Percentiles rank a stretch among this genome's conserved stretches.
Evolutionary conservation across 2,888 invertebrate species (phyloP).

Genomic region (Gortyna flavago): DNA sequence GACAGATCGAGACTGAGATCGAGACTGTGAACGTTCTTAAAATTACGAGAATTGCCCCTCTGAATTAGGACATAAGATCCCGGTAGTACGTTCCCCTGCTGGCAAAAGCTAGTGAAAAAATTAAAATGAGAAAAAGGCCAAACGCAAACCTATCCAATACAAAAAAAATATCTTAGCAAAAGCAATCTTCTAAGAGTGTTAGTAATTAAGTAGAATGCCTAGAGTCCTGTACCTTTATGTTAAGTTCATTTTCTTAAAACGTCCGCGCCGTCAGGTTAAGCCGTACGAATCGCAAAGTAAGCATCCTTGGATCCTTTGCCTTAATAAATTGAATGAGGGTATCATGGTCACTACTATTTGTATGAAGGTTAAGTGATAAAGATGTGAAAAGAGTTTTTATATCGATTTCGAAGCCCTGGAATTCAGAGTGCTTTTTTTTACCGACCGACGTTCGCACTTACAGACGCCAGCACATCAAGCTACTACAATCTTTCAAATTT

Average conservation of each 20-base stretch:
- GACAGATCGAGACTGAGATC: no score
- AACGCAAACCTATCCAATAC: background rate
- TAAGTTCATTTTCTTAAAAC: conserved; percentile 68
- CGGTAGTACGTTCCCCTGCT: background rate
- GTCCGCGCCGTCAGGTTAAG: conserved; percentile 47
- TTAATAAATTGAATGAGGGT: conserved; percentile 68
- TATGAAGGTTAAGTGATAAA: conserved; percentile 8
- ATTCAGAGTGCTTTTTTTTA: background rate
- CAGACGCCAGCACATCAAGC: no score
- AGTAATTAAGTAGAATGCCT: conserved; percentile 52
- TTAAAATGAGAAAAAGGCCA: background rate
- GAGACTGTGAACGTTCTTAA: no score
- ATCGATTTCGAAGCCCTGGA: no score
- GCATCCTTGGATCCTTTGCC: conserved; percentile 55
- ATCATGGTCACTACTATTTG: conserved; percentile 44
- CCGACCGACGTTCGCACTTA: no score
- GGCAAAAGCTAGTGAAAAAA: background rate
- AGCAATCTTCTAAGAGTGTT: conserved; percentile 30
- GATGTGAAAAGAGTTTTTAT: conserved; percentile 5
- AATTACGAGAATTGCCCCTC: no score
- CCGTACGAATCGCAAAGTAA: conserved; percentile 65
- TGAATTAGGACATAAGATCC: background rate
- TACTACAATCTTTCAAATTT: no score
- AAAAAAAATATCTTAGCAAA: conserved; percentile 1
- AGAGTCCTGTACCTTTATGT: conserved; percentile 49